These are phyloP conservation scores for Eulimnadia texana DNA, from an alignment of 1,140 invertebrate species.

Conservation along the genomic window DNA sequence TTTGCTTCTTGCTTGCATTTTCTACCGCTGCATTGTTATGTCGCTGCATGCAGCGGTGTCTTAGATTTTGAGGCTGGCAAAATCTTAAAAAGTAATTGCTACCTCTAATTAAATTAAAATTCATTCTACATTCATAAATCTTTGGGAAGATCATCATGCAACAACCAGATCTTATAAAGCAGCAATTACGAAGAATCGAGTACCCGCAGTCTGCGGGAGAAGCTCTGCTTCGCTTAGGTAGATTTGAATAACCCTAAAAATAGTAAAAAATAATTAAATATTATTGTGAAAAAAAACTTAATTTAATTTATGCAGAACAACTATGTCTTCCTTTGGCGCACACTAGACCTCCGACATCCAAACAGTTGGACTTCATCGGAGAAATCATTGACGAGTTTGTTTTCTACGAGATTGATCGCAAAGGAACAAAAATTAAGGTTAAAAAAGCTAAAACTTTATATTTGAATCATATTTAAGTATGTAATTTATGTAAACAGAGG, in stretches of 20 bases:
- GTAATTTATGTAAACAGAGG: slow-evolving; percentile 20
- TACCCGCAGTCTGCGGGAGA: slow-evolving; percentile 48
- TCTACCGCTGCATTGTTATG: too few species aligned
- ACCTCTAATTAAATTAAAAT: too few species aligned
- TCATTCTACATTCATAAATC: too few species aligned
- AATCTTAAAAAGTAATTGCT: too few species aligned
- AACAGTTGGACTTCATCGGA: slow-evolving; percentile 45
- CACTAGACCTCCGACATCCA: slow-evolving; percentile 32
- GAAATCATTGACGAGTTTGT: slow-evolving; percentile 68
- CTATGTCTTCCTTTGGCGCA: slow-evolving; percentile 26
- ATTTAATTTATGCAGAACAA: slow-evolving; percentile 21
- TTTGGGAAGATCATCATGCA: too few species aligned
- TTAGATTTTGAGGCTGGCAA: too few species aligned
- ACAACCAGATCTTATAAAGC: background rate
- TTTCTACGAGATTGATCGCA: slow-evolving; percentile 55
- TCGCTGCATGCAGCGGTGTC: too few species aligned
- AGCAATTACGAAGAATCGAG: slow-evolving; percentile 36
- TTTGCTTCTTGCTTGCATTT: too few species aligned
- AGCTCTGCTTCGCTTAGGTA: slow-evolving; percentile 44
- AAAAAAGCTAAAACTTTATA: background rate
- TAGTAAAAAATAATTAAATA: slow-evolving; percentile 5
- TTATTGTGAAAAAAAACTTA: too few species aligned
- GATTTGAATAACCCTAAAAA: slow-evolving; percentile 17
- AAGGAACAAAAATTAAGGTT: slow-evolving; percentile 38
- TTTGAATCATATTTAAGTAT: background rate